A percentile compares a stretch with the other conserved stretches of the same genome.
phyloP scores from a whole-genome alignment of 1,140 invertebrate genomes.

The Camponotus floridanus region DNA sequence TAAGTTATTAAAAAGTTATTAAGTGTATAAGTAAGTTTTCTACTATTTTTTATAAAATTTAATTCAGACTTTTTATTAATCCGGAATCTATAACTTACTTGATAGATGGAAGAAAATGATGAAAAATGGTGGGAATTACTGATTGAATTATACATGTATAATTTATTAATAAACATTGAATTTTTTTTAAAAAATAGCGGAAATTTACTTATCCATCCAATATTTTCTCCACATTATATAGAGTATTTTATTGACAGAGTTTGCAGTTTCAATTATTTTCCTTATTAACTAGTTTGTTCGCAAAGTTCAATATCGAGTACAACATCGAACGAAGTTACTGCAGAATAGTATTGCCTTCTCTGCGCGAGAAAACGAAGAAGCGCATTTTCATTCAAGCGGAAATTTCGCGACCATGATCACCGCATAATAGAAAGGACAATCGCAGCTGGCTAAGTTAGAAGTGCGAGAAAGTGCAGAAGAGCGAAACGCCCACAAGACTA shows the following conservation, averaged over 20 bases:
- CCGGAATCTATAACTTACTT: too few species aligned
- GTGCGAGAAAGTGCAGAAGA: conserved; percentile 1
- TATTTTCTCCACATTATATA: background rate
- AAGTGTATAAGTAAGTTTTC: too few species aligned
- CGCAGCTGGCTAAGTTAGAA: conserved; percentile 38
- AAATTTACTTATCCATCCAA: too few species aligned
- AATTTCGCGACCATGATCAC: background rate
- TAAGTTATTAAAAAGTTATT: background rate
- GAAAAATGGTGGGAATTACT: too few species aligned
- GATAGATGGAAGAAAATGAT: too few species aligned
- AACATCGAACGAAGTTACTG: conserved; percentile 8
- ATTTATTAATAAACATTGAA: too few species aligned
- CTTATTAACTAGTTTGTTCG: background rate
- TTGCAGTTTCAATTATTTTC: background rate
- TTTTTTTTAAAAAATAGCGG: too few species aligned
- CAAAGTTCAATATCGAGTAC: conserved; percentile 1
- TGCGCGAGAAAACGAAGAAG: background rate
- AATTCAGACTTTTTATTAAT: too few species aligned
- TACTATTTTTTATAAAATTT: too few species aligned
- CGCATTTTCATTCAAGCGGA: background rate
- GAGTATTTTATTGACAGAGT: background rate
- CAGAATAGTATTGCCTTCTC: background rate
- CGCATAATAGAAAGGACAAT: conserved; percentile 46
- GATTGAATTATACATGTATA: too few species aligned
- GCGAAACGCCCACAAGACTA: background rate